Base-by-base conservation (phyloP, 1,140 invertebrate species). In the Rhyzopertha dominica region DNA sequence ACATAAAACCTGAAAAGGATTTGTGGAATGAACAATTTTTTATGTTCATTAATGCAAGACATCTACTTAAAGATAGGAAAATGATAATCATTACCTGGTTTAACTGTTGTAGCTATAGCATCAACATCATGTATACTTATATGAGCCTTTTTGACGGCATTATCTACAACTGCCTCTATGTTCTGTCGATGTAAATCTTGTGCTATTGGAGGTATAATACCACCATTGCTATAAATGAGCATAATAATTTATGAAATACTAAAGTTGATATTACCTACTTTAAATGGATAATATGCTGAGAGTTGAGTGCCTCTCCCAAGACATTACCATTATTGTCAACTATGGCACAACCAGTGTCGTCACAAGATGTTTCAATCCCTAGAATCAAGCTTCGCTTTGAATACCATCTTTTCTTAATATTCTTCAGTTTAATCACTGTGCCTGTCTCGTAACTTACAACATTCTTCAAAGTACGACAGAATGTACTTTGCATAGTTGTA, bases 321-420 rank as follows among this genome's bases (percentile, higher is more conserved):
- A 98, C 74, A 43, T 75, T 73, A 22, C 86, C 83, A 35, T 74
- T 53, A 5, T 69, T 71, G 67, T 86, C 74, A 2, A 98, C 81
- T 56, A 98, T 76, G 31, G 90, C 94, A 59, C 85, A 85, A 35
- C 90, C 94, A 3, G 95, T 98, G 65, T 98, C 95, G 76, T 98
- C 95, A 70, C 93, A 98, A 54, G 93, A 97, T n/a, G 92, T 95
- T 79, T 98, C 95, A 53, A 98, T 96, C 5, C 95, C 95, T 47
- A 97, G 68, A 30, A 94, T 71, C 42, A 71, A 23, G 41, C 17
- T 20, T 17, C 18, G n/a, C n/a, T n/a, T n/a, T n/a, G n/a, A n/a
- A n/a, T n/a, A n/a, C n/a, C n/a, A n/a, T n/a, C n/a, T n/a, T n/a
- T n/a, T n/a, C n/a, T n/a, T n/a, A n/a, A n/a, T n/a, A n/a, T n/a